Conservation (phyloP, 2,888 invertebrate species). For the Apamea anceps region DNA sequence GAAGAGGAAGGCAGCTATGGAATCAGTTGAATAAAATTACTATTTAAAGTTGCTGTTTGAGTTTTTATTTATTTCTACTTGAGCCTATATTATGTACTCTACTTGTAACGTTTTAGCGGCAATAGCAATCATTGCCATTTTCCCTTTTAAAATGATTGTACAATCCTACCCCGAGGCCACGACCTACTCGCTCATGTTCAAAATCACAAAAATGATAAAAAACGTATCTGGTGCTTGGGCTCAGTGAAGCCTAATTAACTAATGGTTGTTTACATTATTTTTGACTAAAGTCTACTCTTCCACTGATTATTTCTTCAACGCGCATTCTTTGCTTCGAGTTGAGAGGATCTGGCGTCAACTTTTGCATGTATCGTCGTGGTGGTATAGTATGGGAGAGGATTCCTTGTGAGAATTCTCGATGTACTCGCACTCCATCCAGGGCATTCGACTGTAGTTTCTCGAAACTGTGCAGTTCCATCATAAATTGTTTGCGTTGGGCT, state of each 20-base stretch:
- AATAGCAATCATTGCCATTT: no score
- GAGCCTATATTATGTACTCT: background rate
- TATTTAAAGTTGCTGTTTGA: constrained; percentile 5
- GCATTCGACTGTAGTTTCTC: constrained; percentile 91
- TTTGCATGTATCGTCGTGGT: constrained; percentile 84
- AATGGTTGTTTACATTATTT: constrained; percentile 65
- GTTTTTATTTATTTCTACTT: constrained; percentile 37
- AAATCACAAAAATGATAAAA: no score
- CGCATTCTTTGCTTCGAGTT: constrained; percentile 83
- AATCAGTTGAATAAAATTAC: constrained; percentile 58
- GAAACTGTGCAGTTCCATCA: constrained; percentile 91
- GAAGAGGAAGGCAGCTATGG: constrained; percentile 84
- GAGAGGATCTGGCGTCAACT: constrained; percentile 84
- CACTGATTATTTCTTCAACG: constrained; percentile 86
- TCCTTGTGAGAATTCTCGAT: constrained; percentile 91
- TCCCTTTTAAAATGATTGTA: no score
- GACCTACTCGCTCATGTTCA: no score
- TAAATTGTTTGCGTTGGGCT: constrained; percentile 90
- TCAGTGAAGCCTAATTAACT: background rate
- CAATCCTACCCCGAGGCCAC: no score
- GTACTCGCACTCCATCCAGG: constrained; percentile 91
- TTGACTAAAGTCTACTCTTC: constrained; percentile 78
- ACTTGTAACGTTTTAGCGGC: background rate
- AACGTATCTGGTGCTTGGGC: no score
- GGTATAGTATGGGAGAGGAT: constrained; percentile 89